Evolutionary conservation across 2,113 vertebrate genomes (phyloP).

Genomic region (Hydrochoerus hydrochaeris): DNA sequence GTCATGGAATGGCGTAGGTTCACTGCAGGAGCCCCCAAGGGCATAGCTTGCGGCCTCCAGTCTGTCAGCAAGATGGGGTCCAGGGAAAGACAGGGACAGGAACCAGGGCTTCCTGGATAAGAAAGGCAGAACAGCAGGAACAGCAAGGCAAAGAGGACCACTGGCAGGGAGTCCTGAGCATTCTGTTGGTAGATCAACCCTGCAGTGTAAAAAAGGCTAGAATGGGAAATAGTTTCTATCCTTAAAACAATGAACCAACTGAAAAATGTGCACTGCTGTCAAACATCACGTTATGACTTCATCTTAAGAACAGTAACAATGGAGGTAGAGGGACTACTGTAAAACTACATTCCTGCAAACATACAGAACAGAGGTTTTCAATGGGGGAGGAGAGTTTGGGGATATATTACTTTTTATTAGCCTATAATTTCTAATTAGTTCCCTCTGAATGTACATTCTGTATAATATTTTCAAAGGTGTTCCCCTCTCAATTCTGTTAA

Average conservation of each 20-base stretch:
- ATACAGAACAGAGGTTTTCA: background rate
- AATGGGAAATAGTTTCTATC: conserved; percentile 18
- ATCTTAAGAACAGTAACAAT: background rate
- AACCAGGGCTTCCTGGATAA: background rate
- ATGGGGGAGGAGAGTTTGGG: background rate
- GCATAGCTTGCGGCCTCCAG: background rate
- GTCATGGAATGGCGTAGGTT: background rate
- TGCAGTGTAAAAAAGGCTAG: background rate
- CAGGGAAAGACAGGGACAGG: fast-evolving
- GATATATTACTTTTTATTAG: background rate
- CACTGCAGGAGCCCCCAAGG: background rate
- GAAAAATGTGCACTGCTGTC: background rate
- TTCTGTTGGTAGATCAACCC: background rate
- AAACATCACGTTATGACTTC: conserved; percentile 13
- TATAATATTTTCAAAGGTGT: conserved; percentile 8
- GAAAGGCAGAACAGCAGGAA: background rate
- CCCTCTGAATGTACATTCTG: background rate
- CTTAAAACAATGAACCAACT: conserved; percentile 25
- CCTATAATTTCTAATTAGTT: background rate
- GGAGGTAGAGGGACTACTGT: background rate
- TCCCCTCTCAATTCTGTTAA: background rate
- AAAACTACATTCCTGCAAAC: background rate
- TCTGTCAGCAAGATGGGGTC: background rate
- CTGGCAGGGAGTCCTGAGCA: fast-evolving
- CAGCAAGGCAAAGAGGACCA: no score